These are phyloP conservation scores for Psittacus erithacus DNA, from an alignment of 2,113 vertebrate species.

Conservation along the genomic window DNA sequence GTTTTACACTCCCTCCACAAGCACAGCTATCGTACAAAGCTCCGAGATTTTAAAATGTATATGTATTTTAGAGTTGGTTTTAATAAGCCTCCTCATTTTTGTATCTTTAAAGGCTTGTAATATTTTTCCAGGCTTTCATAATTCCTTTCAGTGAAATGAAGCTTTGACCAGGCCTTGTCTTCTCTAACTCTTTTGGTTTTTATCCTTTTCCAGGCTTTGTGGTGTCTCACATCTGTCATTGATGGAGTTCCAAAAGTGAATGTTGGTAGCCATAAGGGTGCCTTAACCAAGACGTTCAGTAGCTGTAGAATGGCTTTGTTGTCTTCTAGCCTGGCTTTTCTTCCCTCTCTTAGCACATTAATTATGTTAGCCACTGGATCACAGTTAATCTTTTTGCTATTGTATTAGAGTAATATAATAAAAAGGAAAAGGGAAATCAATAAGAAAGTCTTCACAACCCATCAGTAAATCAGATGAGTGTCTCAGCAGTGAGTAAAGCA, in stretches of 20 bases:
- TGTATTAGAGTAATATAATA: neutral
- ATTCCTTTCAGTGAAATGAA: neutral
- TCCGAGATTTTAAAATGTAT: neutral
- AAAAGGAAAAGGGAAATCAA: slow-evolving; percentile 28
- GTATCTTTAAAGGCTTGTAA: neutral
- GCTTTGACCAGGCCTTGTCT: neutral
- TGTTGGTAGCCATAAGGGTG: neutral
- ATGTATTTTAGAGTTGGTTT: fast-evolving
- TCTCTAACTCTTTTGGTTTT: neutral
- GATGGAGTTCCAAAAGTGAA: neutral
- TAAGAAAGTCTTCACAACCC: neutral
- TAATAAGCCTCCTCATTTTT: neutral
- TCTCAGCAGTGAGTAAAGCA: neutral
- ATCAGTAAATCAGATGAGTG: neutral
- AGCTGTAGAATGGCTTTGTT: neutral
- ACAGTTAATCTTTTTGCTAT: neutral
- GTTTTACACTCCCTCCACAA: neutral
- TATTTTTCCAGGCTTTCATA: neutral
- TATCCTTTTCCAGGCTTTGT: neutral
- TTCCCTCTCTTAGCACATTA: neutral
- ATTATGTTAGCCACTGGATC: neutral
- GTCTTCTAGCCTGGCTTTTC: neutral
- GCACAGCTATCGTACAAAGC: neutral
- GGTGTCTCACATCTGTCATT: neutral
- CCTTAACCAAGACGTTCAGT: neutral